Evolutionary conservation across 92 coral and sea anemone genomes (phyloP).

Genomic region (Plumapathes pennacea): DNA sequence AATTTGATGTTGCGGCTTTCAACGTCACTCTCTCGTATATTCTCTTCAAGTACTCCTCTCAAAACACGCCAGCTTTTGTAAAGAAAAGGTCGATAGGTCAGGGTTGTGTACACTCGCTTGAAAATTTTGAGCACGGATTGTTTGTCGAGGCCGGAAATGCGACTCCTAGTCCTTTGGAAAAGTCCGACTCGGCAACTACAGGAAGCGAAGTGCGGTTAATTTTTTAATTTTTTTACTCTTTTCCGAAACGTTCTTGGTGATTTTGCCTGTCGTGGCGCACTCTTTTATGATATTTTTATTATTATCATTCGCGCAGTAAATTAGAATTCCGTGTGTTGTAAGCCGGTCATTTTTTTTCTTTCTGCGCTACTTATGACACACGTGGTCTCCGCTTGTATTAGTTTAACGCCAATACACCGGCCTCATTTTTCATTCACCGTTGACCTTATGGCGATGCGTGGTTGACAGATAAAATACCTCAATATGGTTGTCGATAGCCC

Average conservation of each 20-base stretch:
- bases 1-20: too few relatives aligned
- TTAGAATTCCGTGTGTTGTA: slow-evolving; percentile 37
- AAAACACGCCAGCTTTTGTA: slow-evolving; percentile 52
- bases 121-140: slow-evolving; percentile 47
- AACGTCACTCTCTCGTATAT: too few relatives aligned
- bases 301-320: too few relatives aligned
- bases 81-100: slow-evolving; percentile 89
- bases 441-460: slow-evolving; percentile 11
- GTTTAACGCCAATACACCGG: background rate
- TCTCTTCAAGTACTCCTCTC: slow-evolving; percentile 62
- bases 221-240: too few relatives aligned
- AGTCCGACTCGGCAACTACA: slow-evolving; percentile 38
- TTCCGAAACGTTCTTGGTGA: slow-evolving; percentile 41
- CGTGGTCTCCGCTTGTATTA: too few relatives aligned
- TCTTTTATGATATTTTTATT: too few relatives aligned
- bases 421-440: slow-evolving; percentile 2
- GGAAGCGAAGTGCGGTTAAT: slow-evolving; percentile 38
- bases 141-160: slow-evolving; percentile 87
- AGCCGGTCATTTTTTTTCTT: too few relatives aligned
- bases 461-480: slow-evolving; percentile 46
- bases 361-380: too few relatives aligned
- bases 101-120: slow-evolving; percentile 55
- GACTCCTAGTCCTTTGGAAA: slow-evolving; percentile 32
- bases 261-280: too few relatives aligned
- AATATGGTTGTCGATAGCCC: slow-evolving; percentile 22